Percentiles rank a stretch among this genome's conserved stretches.
phyloP scores from a whole-genome alignment of 2,888 invertebrate genomes.

The Macrosiphum euphorbiae region DNA sequence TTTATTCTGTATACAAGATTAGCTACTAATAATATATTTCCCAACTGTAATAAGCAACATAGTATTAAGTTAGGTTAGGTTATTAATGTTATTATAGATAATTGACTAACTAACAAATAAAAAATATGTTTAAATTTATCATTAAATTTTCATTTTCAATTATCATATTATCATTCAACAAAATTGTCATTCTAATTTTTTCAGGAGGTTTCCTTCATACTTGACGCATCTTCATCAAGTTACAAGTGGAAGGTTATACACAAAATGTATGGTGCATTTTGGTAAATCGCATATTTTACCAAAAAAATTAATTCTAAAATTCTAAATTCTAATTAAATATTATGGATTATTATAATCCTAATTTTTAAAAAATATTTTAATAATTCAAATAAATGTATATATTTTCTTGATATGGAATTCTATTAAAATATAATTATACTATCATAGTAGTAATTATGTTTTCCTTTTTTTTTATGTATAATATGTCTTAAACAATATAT shows the following conservation, averaged over 20 bases:
- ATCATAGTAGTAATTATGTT: neutral
- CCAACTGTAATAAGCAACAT: no score
- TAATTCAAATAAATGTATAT: neutral
- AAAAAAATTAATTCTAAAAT: no score
- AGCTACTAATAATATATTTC: neutral
- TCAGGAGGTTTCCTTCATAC: conserved; percentile 18
- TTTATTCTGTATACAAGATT: neutral
- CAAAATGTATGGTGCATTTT: conserved; percentile 6
- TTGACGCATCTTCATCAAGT: conserved; percentile 51
- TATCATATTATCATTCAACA: neutral
- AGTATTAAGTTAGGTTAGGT: no score
- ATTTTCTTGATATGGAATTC: neutral
- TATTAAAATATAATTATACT: neutral
- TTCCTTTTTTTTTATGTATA: neutral
- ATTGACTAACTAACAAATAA: neutral
- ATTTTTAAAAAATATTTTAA: neutral
- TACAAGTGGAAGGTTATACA: conserved; percentile 25
- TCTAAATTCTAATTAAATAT: neutral
- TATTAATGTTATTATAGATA: neutral
- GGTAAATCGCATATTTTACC: neutral
- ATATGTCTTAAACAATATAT: neutral
- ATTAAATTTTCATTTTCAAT: neutral
- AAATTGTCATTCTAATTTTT: conserved; percentile 49
- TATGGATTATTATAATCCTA: neutral
- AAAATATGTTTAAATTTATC: neutral